Percentiles rank a stretch among this genome's conserved stretches.
Evolutionary conservation across 2,113 vertebrate species (phyloP).

Genomic region (Nyctereutes procyonoides): DNA sequence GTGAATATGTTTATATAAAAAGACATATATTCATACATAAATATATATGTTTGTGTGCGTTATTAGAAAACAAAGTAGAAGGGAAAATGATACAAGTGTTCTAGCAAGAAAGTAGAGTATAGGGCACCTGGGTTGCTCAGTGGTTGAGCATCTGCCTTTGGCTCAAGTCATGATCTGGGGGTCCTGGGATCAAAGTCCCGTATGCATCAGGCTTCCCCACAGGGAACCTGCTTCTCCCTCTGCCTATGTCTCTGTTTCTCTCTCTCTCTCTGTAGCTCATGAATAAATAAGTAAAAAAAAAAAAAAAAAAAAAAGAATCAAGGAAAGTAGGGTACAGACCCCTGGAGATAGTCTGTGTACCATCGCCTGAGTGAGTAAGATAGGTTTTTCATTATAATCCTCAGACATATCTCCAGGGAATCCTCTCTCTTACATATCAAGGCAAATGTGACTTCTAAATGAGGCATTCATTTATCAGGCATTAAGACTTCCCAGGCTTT

Average conservation of each 20-base stretch:
- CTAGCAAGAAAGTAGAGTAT: not conserved
- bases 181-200: too few relatives aligned
- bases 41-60: not conserved
- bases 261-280: too few relatives aligned
- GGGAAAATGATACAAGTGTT: not conserved
- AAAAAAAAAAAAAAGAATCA: too few relatives aligned
- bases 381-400: not conserved
- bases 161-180: too few relatives aligned
- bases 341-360: not conserved
- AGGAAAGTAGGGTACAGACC: not conserved
- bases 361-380: not conserved
- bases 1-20: not conserved
- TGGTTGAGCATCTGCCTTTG: too few relatives aligned
- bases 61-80: not conserved
- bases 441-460: not conserved
- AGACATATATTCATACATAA: not conserved
- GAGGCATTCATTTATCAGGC: not conserved
- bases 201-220: too few relatives aligned
- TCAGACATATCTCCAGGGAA: not conserved
- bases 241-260: too few relatives aligned
- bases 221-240: too few relatives aligned
- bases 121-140: too few relatives aligned
- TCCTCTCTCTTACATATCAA: not conserved
- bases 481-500: not conserved
- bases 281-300: too few relatives aligned